phyloP scores from a whole-genome alignment of 2,797 vertebrate species.

The Chrosomus eos region DNA sequence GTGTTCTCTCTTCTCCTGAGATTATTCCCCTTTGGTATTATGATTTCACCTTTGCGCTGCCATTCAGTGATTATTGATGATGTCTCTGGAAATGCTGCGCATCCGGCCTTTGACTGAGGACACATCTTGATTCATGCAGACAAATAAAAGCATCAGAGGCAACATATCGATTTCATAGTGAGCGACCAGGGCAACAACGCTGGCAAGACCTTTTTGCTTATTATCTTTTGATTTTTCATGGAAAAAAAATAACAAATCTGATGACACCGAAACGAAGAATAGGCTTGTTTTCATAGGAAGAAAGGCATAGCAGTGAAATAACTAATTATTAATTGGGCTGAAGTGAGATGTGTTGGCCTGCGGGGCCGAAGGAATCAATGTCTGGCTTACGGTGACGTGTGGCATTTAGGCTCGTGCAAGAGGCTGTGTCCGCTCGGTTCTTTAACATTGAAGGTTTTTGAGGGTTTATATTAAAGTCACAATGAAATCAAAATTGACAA shows the following conservation, averaged over 20 bases:
- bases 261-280: not conserved
- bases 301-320: conserved; percentile 58
- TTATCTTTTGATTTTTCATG: conserved; percentile 40
- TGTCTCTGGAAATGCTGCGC: conserved; percentile 46
- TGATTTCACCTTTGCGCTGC: conserved; percentile 61
- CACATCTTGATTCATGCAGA: conserved; percentile 62
- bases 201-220: conserved; percentile 68
- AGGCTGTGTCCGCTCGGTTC: not conserved
- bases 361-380: conserved; percentile 62
- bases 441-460: not conserved
- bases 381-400: conserved; percentile 46
- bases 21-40: conserved; percentile 35
- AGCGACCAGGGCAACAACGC: conserved; percentile 51
- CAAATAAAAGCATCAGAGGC: conserved; percentile 76
- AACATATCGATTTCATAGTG: conserved; percentile 60
- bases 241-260: not conserved
- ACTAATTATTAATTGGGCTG: conserved; percentile 65
- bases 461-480: not conserved
- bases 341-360: conserved; percentile 58
- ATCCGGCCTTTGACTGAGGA: conserved; percentile 60
- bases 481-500: not conserved
- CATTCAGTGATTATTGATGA: conserved; percentile 66
- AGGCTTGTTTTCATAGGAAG: conserved; percentile 42
- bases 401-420: conserved; percentile 56
- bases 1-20: conserved; percentile 2